These are phyloP conservation scores for Drosophila tsacasi DNA, from an alignment of 1,140 invertebrate genomes.

Conservation along the genomic window DNA sequence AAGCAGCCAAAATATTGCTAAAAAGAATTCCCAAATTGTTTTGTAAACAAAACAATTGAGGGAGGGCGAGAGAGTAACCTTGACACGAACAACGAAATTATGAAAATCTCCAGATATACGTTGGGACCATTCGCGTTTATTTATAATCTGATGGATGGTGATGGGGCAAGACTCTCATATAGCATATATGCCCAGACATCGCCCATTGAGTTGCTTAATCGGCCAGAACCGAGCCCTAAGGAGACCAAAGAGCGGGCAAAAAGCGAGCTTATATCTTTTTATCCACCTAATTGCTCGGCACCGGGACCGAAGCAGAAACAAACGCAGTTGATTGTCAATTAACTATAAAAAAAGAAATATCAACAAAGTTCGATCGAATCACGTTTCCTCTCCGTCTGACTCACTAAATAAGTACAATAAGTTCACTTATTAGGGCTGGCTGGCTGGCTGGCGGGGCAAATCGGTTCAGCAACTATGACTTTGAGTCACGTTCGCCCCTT, in stretches of 20 bases:
- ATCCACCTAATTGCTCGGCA: slow-evolving; percentile 7
- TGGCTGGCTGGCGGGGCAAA: slow-evolving; percentile 1
- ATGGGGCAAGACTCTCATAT: slow-evolving; percentile 24
- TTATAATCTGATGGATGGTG: slow-evolving; percentile 12
- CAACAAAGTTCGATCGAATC: slow-evolving; percentile 26
- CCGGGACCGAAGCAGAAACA: slow-evolving; percentile 4
- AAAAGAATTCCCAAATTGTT: slow-evolving; percentile 41
- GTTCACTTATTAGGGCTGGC: slow-evolving; percentile 14
- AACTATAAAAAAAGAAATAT: slow-evolving; percentile 28
- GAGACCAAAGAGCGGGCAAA: neutral
- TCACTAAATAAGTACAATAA: slow-evolving; percentile 23
- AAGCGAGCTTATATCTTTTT: slow-evolving; percentile 5
- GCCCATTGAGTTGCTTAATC: slow-evolving; percentile 22
- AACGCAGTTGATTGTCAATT: slow-evolving; percentile 52
- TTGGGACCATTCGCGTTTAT: slow-evolving; percentile 2
- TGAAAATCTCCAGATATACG: slow-evolving; percentile 48
- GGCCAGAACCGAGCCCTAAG: slow-evolving; percentile 4
- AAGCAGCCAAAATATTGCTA: slow-evolving; percentile 14
- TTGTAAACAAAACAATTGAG: slow-evolving; percentile 54
- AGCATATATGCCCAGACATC: slow-evolving; percentile 14
- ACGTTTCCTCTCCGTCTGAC: slow-evolving; percentile 26
- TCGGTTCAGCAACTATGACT: slow-evolving; percentile 43
- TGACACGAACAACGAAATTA: slow-evolving; percentile 28
- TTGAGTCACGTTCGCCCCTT: slow-evolving; percentile 49
- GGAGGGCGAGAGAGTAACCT: slow-evolving; percentile 13